Evolutionary conservation across 2,888 invertebrate species (phyloP).

Genomic region (Polyommatus icarus): DNA sequence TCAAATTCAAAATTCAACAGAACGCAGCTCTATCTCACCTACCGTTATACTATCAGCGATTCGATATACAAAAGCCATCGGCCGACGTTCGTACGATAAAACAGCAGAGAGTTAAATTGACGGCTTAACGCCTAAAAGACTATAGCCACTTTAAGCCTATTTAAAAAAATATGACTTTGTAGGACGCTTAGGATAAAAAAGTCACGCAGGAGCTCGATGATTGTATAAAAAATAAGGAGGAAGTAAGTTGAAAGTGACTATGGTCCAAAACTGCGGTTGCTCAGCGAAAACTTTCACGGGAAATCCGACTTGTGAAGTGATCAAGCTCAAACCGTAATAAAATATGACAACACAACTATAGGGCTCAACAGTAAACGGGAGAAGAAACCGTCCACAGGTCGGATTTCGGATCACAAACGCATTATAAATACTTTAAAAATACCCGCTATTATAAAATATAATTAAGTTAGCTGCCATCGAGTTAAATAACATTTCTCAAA

Average conservation of each 20-base stretch:
- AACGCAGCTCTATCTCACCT: constrained; percentile 63
- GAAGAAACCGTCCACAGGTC: constrained; percentile 38
- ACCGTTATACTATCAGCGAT: constrained; percentile 66
- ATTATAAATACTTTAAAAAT: constrained; percentile 51
- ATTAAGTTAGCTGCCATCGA: constrained; percentile 44
- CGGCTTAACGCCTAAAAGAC: constrained; percentile 48
- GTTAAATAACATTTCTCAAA: constrained; percentile 34
- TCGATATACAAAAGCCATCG: constrained; percentile 63
- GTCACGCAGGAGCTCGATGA: background rate
- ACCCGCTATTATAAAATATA: constrained; percentile 62
- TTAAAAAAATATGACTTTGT: constrained; percentile 35
- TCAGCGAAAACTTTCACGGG: constrained; percentile 19
- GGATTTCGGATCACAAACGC: constrained; percentile 35
- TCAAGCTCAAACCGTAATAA: constrained; percentile 35
- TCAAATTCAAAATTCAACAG: constrained; percentile 45
- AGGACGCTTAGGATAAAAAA: constrained; percentile 33
- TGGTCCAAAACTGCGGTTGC: constrained; percentile 16
- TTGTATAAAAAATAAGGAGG: constrained; percentile 23
- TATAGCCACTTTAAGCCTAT: constrained; percentile 47
- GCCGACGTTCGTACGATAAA: constrained; percentile 54
- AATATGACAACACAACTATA: constrained; percentile 47
- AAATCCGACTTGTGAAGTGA: constrained; percentile 32
- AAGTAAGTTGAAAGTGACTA: constrained; percentile 32
- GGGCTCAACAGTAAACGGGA: constrained; percentile 39
- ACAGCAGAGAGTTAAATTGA: constrained; percentile 41